Conservation (phyloP, 2,113 vertebrate genomes). For the Corythornis cristatus region DNA sequence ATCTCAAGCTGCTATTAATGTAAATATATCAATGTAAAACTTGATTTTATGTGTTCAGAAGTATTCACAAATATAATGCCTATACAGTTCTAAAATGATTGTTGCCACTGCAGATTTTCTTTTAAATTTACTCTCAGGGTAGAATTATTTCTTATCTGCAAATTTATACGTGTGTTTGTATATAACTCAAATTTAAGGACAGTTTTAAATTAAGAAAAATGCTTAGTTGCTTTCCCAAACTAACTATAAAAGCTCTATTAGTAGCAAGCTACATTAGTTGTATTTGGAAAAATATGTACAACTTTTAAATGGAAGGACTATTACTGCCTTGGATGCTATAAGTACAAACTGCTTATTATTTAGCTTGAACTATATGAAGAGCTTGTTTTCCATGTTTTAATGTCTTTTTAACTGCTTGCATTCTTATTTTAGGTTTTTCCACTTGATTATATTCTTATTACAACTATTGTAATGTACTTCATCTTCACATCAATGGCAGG, state of each 20-base stretch:
- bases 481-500: conserved; percentile 98
- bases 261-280: background rate
- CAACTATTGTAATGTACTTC: conserved; percentile 96
- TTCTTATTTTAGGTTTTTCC: conserved; percentile 87
- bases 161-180: background rate
- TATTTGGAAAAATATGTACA: background rate
- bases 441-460: conserved; percentile 96
- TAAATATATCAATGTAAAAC: background rate
- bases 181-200: background rate
- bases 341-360: background rate
- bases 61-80: background rate
- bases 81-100: background rate
- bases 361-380: background rate
- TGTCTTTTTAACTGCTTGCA: background rate
- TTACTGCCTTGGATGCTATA: background rate
- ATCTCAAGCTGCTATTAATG: background rate
- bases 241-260: background rate
- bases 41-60: background rate
- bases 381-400: background rate
- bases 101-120: background rate
- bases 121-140: background rate
- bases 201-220: background rate
- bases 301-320: background rate
- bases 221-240: background rate
- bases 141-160: background rate